Evolutionary conservation across 2,113 vertebrate species (phyloP), one percentile per base, ranked within the genome.

Genomic region (Rhinogobius similis): DNA sequence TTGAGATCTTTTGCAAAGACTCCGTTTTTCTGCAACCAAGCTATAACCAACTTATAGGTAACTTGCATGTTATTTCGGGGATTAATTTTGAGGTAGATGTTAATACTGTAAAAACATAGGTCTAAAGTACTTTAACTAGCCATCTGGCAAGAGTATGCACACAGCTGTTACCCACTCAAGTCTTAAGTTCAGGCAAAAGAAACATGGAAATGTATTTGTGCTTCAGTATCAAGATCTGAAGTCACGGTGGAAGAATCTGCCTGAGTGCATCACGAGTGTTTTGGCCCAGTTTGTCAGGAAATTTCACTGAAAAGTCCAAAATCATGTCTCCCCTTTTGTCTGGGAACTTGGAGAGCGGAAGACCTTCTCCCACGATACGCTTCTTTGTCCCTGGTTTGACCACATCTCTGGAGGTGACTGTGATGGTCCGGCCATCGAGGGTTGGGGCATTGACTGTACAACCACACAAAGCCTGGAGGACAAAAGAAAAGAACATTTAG

Each of bases 261-360:
- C 94, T 92, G 44, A 98, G 92, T 26, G 94, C 78, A 14, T 93
- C 92, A 6, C 88, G 92, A 9, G 95, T 94, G 10, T 82, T 81
- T 26, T 89, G 87, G 0, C 93, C 90, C 56, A 98, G 88, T 78
- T 94, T 92, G 32, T 98, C 96, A 0, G 96, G 97, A 72, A 98
- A 98, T 43, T 89, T 92, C 38, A 98, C 93, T 5, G 92, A 89
- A 62, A 97, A 97, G 82, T 98, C 95, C 24, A 98, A 88, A 65
- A 98, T 79, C 84, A 98, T 95, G 90, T 97, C 97, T 0, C 97
- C 96, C 0, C 95, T 93, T 69, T 94, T 95, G 4, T 96, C 95
- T 0, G 95, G 96, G 0, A 27, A 92, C 72, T 96, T 97, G 41
- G 96, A 97, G 10, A 93, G 82, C 0, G 97, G 97, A n/a, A 98